Base-by-base conservation (phyloP, 2,888 invertebrate species). In the Peribatodes rhomboidaria region DNA sequence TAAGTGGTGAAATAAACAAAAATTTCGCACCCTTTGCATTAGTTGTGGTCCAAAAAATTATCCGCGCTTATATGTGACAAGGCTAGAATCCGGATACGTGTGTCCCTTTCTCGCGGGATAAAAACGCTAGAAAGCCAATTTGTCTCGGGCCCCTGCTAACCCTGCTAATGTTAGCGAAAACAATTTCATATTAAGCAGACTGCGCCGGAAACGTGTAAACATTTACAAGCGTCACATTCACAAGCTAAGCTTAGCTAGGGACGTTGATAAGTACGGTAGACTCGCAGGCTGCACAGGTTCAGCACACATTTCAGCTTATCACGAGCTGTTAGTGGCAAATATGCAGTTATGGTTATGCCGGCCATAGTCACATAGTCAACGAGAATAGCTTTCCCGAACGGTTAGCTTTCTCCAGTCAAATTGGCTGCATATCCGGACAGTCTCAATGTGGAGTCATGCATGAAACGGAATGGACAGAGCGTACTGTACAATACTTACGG, bases 381-480 rank as follows among this genome's bases (percentile, higher is more conserved):
- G 41, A 2, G 44, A 52, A 59, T 52, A 20, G 60, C 35, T 49
- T 41, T 3, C 31, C 46, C 46, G 27, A 33, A 52, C 33, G 10
- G 22, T 20, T 20, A 42, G 55, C 35, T 41, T 55, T 39, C 46
- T 47, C 22, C 41, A 50, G 50, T 47, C 57, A 61, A 54, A 68
- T 65, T 65, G 61, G 49, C 55, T 54, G 62, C 63, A 68, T 63
- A 66, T 65, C 61, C 69, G 39, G 39, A 16, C 22, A 47, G 27
- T 54, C 54, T 61, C 18, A 10, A 6, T 46, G 49, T n/a, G 39
- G 46, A 49, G 49, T 58, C 47, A 49, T 58, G 63, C 49, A 63
- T 64, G 47, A 64, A 58, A 11, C 47, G 39, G 22, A 58, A 53
- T 35, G 42, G 47, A 47, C 44, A 13, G 44, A 22, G 3, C 14